A percentile compares a stretch with the other conserved stretches of the same genome.
Conservation (phyloP, 2,888 invertebrate species). For the Lepidochrysops patricia region DNA sequence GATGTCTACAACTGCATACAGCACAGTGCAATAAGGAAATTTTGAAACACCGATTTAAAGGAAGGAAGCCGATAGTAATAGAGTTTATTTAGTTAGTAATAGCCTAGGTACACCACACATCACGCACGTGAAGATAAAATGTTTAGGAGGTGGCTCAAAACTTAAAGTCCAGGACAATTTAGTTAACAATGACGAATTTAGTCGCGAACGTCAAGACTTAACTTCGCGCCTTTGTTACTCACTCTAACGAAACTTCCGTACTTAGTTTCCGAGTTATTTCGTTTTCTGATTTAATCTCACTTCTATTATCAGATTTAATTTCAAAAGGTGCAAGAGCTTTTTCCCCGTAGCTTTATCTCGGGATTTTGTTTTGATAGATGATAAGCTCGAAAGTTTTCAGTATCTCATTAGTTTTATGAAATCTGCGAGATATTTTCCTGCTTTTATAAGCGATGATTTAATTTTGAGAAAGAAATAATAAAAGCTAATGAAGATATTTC, state of each 20-base stretch:
- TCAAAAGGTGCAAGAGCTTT: constrained; percentile 10
- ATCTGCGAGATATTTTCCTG: background rate
- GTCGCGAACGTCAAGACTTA: constrained; percentile 26
- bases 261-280: constrained; percentile 15
- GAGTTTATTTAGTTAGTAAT: too few relatives aligned
- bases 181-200: constrained; percentile 29
- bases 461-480: too few relatives aligned
- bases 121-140: background rate
- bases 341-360: background rate
- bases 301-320: constrained; percentile 14
- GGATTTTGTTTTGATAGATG: constrained; percentile 3
- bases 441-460: background rate
- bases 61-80: too few relatives aligned
- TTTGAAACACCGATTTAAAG: too few relatives aligned
- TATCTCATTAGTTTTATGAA: background rate
- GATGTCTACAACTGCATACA: too few relatives aligned
- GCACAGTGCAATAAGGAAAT: too few relatives aligned
- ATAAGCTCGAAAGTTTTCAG: background rate
- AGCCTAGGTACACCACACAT: too few relatives aligned
- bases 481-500: too few relatives aligned
- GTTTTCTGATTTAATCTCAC: constrained; percentile 15
- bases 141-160: constrained; percentile 9
- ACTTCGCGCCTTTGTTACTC: constrained; percentile 20
- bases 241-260: constrained; percentile 17
- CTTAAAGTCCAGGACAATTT: constrained; percentile 19